Evolutionary conservation across 2,113 vertebrate species (phyloP), one percentile per base, ranked within the genome.

Genomic region (Xenopus borealis): DNA sequence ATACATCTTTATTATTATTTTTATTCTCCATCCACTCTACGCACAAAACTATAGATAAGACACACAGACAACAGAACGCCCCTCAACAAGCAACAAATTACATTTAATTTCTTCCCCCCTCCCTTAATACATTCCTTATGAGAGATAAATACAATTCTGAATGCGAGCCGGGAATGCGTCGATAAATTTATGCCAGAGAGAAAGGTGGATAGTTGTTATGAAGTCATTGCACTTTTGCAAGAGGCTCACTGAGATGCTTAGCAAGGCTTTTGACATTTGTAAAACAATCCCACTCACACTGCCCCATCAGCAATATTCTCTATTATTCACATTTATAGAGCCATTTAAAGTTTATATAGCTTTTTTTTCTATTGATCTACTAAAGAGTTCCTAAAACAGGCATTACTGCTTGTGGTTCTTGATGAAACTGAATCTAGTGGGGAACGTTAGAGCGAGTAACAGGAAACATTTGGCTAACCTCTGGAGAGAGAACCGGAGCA

Each of bases 301-400:
- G 64, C 52, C 66, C 59, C 47, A 53, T 58, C 55, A 66, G 23
- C n/a, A 1, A 2, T 57, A 3, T 77, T 80, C 52, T 17, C 10
- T 76, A 52, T 76, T 76, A 69, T 76, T 64, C 74, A 77, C 74
- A 77, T 77, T 77, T 64, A 70, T 68, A 70, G 46, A 63, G 74
- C 74, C 74, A 77, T 77, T 77, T 77, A 77, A 66, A 45, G 7
- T 45, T 30, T 75, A 79, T 72, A 70, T n/a, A 68, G 77, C 71
- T 70, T 14, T 16, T 27, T 1, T 75, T 19, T 63, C 74, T 77
- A 77, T 77, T 77, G 74, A 77, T 77, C 74, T 77, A 61, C 50
- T 77, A 77, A 77, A 77, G 74, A 77, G 74, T 77, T 77, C 74
- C 67, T 77, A 77, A 77, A 77, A 77, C 74, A 77, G 67, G 59